Evolutionary conservation across 2,113 vertebrate genomes (phyloP), one percentile per base, ranked within the genome.

Genomic region (Sardina pilchardus): DNA sequence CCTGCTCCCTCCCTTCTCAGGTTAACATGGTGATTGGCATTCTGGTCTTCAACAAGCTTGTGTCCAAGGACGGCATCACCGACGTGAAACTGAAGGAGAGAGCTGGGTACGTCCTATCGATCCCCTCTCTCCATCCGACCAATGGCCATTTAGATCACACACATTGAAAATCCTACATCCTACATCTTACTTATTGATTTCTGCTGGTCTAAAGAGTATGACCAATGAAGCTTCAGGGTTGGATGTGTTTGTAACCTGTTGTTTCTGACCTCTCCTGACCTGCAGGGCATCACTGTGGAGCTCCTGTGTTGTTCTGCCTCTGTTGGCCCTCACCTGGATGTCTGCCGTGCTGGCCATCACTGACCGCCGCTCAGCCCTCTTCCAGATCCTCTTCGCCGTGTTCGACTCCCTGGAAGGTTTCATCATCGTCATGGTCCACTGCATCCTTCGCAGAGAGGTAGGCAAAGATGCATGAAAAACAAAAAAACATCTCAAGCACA

Each of bases 11-110:
- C 89, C 92, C 86, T 89, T 88, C 82, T 93, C 96, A 99, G 98
- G 98, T 99, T 91, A 99, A 99, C 93, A 99, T 99, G 98, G 97
- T 98, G 93, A 99, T 99, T 93, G 98, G 98, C 87, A 99, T 99
- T 96, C 96, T 99, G 94, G 98, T 99, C 92, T 99, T 99, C 95
- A 99, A 99, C 96, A 99, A 97, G 95, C 97, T 99, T 67, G 98
- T 99, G 90, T 99, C 98, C 93, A 99, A 99, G 94, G 98, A 99
- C 78, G 98, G 98, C 91, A 99, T 99, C 94, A 98, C 98, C 4
- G 98, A 99, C 88, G 97, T 99, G 94, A 99, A 99, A 94, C 97
- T 99, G 94, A 99, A 99, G 95, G 98, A 99, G 95, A 96, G 98
- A 94, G 98, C 98, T 88, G 98, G 98, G 98, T 99, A 98, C 94